Evolutionary conservation across 2,888 invertebrate genomes (phyloP).

Genomic region (Iphiclides podalirius): DNA sequence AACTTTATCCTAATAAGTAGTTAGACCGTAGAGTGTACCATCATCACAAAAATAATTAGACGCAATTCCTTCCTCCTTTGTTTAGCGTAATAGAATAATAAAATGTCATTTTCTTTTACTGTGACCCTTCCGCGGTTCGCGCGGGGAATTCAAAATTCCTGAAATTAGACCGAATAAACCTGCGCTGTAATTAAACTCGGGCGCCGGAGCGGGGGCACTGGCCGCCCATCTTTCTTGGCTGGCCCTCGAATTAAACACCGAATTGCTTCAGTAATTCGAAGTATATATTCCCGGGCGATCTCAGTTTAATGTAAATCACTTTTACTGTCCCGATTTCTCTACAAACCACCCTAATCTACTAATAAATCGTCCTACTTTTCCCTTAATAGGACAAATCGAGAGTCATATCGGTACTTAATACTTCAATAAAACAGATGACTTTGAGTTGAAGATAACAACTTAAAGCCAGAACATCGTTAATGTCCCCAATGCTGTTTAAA

Average conservation of each 20-base stretch:
- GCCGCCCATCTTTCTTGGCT: conserved; percentile 75
- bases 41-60: too few species aligned
- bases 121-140: conserved; percentile 78
- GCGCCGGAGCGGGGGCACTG: conserved; percentile 51
- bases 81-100: conserved; percentile 76
- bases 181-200: conserved; percentile 76
- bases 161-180: conserved; percentile 78
- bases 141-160: conserved; percentile 76
- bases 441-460: neutral
- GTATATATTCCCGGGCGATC: conserved; percentile 73
- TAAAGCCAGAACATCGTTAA: neutral
- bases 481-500: neutral
- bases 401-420: conserved; percentile 28
- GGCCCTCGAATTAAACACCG: conserved; percentile 78
- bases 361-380: conserved; percentile 47
- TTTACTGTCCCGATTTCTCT: conserved; percentile 71
- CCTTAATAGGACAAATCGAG: conserved; percentile 43
- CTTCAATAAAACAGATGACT: conserved; percentile 21
- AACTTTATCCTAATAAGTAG: too few species aligned
- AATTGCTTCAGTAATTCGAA: conserved; percentile 77
- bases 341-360: conserved; percentile 58
- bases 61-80: conserved; percentile 63
- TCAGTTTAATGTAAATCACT: conserved; percentile 75
- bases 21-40: too few species aligned
- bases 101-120: conserved; percentile 77